Base-by-base conservation (phyloP, 2,113 vertebrate species). In the Bungarus multicinctus region DNA sequence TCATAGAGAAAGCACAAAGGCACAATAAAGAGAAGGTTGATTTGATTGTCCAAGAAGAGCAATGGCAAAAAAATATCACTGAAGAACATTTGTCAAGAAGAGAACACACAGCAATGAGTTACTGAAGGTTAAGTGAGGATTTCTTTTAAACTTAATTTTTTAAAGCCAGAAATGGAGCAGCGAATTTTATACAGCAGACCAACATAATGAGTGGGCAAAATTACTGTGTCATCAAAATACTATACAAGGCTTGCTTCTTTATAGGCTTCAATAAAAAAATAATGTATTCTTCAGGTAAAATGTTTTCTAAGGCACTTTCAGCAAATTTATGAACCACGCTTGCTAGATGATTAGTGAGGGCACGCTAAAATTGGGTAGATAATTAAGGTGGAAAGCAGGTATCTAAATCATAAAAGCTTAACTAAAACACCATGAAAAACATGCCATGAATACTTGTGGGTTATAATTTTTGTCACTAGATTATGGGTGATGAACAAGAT, bases 201-300 rank as follows among this genome's bases (percentile, higher is more conserved):
- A 60, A n/a, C 3, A 16, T 81, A 34, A n/a, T 20, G 14, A n/a
- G n/a, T 27, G 55, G 47, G 43, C 30, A 93, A 95, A 91, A 95
- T 55, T n/a, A 64, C 69, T 30, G 2, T 23, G 92, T 93, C 85
- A 92, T 93, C 89, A 89, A 94, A 94, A 91, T 22, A 27, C 69
- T 85, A 81, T 53, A 58, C 7, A 81, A 88, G 85, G 64, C 57
- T 85, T 30, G 58, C 74, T 45, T 93, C 22, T 52, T 92, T 92
- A 90, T 57, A 92, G 85, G 50, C 50, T 22, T 94, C 93, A 90
- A 91, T 93, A 94, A 94, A 81, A 50, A 94, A 58, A 52, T 81
- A 94, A 94, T 0, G 30, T 11, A 69, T 88, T 89, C 50, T 93
- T 22, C 64, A 47, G 85, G 39, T 57, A 81, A 91, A 95, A 94